These are phyloP conservation scores for Trichopoda pennipes DNA, from an alignment of 2,888 invertebrate genomes.

Conservation along the genomic window DNA sequence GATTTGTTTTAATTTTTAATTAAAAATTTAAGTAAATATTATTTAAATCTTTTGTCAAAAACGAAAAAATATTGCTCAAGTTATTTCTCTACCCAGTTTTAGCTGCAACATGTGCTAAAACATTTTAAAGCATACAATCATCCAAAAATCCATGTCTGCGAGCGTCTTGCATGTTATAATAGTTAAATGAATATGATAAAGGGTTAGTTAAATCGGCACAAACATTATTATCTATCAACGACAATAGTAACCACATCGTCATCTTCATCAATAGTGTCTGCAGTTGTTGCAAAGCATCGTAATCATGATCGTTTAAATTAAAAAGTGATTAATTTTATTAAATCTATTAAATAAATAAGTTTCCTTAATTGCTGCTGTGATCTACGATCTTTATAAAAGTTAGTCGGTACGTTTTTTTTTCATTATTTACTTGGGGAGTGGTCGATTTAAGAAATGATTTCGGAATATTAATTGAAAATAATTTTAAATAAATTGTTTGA, in stretches of 20 bases:
- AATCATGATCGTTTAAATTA: slow-evolving; percentile 55
- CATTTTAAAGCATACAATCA: neutral
- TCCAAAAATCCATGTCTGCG: neutral
- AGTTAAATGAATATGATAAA: slow-evolving; percentile 66
- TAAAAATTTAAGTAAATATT: no score
- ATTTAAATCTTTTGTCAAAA: no score
- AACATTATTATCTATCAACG: slow-evolving; percentile 51
- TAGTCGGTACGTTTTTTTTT: slow-evolving; percentile 18
- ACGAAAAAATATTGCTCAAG: no score
- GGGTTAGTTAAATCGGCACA: slow-evolving; percentile 64
- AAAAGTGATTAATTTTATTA: slow-evolving; percentile 60
- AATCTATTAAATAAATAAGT: slow-evolving; percentile 35
- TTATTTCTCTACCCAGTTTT: slow-evolving; percentile 1
- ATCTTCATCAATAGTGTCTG: slow-evolving; percentile 20
- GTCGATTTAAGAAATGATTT: slow-evolving; percentile 33
- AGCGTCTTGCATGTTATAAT: slow-evolving; percentile 12
- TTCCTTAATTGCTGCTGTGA: slow-evolving; percentile 16
- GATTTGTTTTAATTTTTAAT: no score
- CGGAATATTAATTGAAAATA: slow-evolving; percentile 47
- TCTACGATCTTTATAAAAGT: slow-evolving; percentile 36
- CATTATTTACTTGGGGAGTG: slow-evolving; percentile 57
- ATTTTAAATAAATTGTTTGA: neutral
- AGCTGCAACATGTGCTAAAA: slow-evolving; percentile 7
- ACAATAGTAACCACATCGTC: slow-evolving; percentile 42
- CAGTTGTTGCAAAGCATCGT: slow-evolving; percentile 16